Evolutionary conservation across 1,140 invertebrate species (phyloP).

Genomic region (Colletes gigas): DNA sequence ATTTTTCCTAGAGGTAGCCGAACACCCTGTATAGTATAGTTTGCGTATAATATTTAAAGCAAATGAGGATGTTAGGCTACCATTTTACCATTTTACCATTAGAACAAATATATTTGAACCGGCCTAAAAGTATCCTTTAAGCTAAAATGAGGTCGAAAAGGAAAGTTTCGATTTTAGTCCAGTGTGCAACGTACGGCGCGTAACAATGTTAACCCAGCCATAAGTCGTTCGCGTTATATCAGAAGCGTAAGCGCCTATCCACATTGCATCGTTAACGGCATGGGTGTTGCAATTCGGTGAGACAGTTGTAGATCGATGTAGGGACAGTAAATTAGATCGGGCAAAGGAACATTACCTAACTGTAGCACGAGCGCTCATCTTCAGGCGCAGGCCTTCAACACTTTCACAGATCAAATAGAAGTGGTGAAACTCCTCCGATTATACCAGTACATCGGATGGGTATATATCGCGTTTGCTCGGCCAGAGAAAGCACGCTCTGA

Average conservation of each 20-base stretch:
- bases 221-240: conserved; percentile 35
- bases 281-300: conserved; percentile 67
- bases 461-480: conserved; percentile 35
- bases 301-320: conserved; percentile 78
- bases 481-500: conserved; percentile 51
- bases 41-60: no score
- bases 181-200: neutral
- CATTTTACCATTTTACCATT: no score
- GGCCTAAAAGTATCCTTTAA: no score
- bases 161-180: no score
- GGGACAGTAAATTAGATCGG: conserved; percentile 79
- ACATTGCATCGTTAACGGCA: conserved; percentile 58
- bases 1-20: no score
- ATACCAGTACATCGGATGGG: conserved; percentile 32
- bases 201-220: conserved; percentile 26
- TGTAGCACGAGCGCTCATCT: conserved; percentile 67
- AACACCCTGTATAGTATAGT: no score
- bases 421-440: conserved; percentile 56
- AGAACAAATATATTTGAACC: no score
- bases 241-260: conserved; percentile 39
- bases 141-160: no score
- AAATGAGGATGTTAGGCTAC: no score
- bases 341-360: conserved; percentile 75
- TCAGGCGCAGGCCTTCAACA: conserved; percentile 49
- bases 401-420: conserved; percentile 58